Conservation (phyloP, 2,888 invertebrate genomes). For the Eupithecia abbreviata region DNA sequence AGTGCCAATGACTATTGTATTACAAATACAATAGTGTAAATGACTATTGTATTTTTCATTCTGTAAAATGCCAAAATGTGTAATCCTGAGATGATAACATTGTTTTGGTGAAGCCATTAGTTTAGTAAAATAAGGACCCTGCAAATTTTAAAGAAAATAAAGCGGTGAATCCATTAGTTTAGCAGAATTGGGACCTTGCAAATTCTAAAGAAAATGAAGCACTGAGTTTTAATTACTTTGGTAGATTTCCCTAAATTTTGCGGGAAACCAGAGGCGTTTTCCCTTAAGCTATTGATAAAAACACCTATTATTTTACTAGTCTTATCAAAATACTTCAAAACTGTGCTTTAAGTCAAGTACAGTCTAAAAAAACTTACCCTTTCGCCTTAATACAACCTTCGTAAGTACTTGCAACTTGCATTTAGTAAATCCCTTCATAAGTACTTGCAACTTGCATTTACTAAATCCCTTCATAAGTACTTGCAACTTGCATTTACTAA, state of each 20-base stretch:
- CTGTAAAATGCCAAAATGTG: no score
- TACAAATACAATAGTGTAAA: no score
- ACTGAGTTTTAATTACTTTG: no score
- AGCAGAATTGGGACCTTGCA: no score
- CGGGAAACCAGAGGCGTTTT: neutral
- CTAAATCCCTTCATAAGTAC: conserved; percentile 5
- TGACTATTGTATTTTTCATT: no score
- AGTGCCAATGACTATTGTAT: no score
- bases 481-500: neutral
- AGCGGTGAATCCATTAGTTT: no score
- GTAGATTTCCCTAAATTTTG: neutral
- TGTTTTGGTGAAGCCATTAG: no score
- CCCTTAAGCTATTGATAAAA: neutral
- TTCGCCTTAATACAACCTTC: conserved; percentile 3
- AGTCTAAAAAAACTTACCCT: neutral
- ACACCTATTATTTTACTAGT: neutral
- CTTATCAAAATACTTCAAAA: neutral
- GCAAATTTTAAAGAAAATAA: no score
- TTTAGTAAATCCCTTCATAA: neutral
- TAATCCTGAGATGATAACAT: no score
- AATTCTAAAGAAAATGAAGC: no score
- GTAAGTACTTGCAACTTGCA: conserved; percentile 1
- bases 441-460: neutral
- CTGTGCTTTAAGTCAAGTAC: neutral
- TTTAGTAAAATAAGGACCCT: no score